Evolutionary conservation across 2,113 vertebrate species (phyloP).

Genomic region (Nothobranchius kuhntae): DNA sequence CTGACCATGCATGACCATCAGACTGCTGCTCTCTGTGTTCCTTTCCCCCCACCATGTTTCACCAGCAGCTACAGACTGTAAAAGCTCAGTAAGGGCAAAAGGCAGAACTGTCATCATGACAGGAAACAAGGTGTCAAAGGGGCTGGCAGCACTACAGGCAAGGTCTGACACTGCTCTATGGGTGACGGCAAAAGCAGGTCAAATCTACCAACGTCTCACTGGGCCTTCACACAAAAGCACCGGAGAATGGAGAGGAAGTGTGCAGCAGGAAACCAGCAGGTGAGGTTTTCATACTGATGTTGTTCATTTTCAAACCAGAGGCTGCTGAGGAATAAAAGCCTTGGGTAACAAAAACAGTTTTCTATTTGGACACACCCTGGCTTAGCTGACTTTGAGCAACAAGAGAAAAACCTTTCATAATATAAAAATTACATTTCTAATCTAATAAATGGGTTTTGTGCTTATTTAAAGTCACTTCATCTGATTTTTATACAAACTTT

Average conservation of each 20-base stretch:
- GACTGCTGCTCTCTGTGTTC: conserved; percentile 24
- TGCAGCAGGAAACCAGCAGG: conserved; percentile 4
- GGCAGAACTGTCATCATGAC: conserved; percentile 51
- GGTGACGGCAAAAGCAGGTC: conserved; percentile 32
- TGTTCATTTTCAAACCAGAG: conserved; percentile 9
- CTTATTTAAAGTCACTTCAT: background rate
- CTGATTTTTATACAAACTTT: background rate
- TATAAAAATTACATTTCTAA: background rate
- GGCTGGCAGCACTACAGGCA: conserved; percentile 51
- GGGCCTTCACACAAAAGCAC: conserved; percentile 14
- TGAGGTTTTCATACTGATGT: conserved; percentile 3
- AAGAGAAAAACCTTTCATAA: conserved; percentile 1
- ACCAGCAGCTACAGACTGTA: conserved; percentile 40
- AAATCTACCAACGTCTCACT: conserved; percentile 29
- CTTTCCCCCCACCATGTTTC: conserved; percentile 46
- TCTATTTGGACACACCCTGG: background rate
- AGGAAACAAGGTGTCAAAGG: conserved; percentile 40
- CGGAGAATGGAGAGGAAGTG: conserved; percentile 11
- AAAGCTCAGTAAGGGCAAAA: conserved; percentile 44
- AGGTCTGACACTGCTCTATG: conserved; percentile 48
- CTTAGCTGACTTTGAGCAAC: background rate
- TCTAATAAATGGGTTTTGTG: background rate
- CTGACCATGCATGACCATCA: conserved; percentile 24
- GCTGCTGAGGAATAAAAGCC: background rate
- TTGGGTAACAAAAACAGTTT: background rate